Conservation (phyloP, 2,113 vertebrate genomes). For the Abramis brama region DNA sequence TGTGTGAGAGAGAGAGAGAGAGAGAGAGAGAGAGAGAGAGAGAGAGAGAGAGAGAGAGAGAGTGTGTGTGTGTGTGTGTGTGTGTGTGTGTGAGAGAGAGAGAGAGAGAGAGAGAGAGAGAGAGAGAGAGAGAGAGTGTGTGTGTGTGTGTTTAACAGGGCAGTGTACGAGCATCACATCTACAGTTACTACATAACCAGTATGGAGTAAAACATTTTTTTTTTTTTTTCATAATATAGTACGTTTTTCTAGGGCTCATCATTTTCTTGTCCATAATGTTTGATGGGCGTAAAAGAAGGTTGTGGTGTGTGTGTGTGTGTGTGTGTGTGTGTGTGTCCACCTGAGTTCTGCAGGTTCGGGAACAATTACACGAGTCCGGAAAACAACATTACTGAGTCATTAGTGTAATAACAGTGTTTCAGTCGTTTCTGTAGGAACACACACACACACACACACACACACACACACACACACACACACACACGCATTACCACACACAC, state of each 20-base stretch:
- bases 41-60: no score
- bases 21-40: no score
- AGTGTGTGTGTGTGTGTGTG: neutral
- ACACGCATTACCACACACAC: no score
- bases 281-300: neutral
- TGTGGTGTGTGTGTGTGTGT: constrained; percentile 50
- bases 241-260: no score
- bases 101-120: no score
- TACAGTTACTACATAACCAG: no score
- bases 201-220: neutral
- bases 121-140: neutral
- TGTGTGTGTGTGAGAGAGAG: no score
- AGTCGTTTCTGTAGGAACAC: constrained; percentile 32
- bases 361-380: constrained; percentile 73
- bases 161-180: neutral
- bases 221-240: no score
- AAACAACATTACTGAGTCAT: constrained; percentile 78
- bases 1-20: no score
- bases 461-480: no score
- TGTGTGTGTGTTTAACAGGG: neutral
- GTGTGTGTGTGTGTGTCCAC: constrained; percentile 58
- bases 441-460: neutral
- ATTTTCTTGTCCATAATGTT: no score
- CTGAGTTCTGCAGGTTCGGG: constrained; percentile 64
- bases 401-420: constrained; percentile 80